These are phyloP conservation scores for Hylomyscus alleni DNA, from an alignment of 2,797 vertebrate genomes.

Conservation along the genomic window DNA sequence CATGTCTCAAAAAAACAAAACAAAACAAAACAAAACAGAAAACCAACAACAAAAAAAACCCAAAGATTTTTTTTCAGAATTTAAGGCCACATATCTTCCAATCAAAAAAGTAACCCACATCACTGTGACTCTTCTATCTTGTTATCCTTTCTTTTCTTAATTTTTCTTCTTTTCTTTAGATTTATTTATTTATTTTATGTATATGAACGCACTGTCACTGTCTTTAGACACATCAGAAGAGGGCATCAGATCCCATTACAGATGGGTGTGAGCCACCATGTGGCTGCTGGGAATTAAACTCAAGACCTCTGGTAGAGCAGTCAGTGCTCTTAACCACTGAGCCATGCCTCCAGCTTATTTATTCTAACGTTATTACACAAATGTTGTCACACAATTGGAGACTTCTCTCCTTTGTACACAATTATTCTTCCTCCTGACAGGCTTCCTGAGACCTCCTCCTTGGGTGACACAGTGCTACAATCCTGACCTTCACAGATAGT, in stretches of 20 bases:
- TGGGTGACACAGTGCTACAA: too few relatives aligned
- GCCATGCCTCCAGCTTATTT: neutral
- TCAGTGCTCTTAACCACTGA: neutral
- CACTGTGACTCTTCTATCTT: neutral
- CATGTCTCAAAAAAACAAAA: neutral
- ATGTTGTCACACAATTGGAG: neutral
- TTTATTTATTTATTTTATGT: neutral
- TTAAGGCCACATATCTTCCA: neutral
- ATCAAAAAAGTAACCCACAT: neutral
- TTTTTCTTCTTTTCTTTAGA: neutral
- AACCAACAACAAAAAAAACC: too few relatives aligned
- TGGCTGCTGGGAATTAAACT: neutral
- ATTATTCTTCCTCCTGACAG: neutral
- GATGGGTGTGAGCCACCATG: neutral
- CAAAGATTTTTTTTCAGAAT: slow-evolving; percentile 21
- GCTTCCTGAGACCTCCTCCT: neutral
- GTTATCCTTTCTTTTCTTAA: neutral
- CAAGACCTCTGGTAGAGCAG: neutral
- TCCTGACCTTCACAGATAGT: neutral
- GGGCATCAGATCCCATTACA: neutral
- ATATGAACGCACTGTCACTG: neutral
- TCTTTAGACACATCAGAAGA: neutral
- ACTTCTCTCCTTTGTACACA: neutral
- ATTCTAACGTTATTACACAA: neutral
- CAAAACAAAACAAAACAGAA: neutral